Percentiles rank a stretch among this genome's conserved stretches.
Evolutionary conservation across 2,888 invertebrate species (phyloP).

Genomic region (Diaphora mendica): DNA sequence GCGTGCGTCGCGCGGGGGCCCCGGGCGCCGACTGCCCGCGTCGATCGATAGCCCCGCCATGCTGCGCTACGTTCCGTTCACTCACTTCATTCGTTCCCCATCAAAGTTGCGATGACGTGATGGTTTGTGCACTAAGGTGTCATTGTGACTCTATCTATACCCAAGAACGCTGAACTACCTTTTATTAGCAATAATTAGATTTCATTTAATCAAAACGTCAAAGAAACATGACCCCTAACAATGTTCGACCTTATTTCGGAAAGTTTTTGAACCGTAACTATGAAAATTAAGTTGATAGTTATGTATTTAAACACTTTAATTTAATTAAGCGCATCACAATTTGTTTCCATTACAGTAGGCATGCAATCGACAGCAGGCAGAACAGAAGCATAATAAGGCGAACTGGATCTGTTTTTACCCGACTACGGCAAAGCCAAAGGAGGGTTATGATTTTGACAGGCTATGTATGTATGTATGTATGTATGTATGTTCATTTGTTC

Average conservation of each 20-base stretch:
- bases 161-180: neutral
- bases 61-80: slow-evolving; percentile 78
- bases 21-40: slow-evolving; percentile 81
- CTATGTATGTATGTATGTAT: no score
- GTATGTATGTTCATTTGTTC: no score
- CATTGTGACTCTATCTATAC: neutral
- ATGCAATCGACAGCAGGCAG: neutral
- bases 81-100: slow-evolving; percentile 52
- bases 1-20: slow-evolving; percentile 71
- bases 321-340: neutral
- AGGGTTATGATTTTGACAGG: no score
- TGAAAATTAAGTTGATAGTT: neutral
- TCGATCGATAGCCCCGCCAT: slow-evolving; percentile 81
- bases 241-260: neutral
- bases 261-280: neutral
- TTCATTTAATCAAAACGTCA: neutral
- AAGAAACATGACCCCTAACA: neutral
- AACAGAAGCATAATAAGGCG: neutral
- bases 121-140: slow-evolving; percentile 13
- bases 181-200: neutral
- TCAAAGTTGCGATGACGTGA: slow-evolving; percentile 41
- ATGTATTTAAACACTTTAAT: neutral
- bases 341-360: neutral
- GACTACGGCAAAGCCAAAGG: no score
- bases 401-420: neutral